Evolutionary conservation across 2,888 invertebrate genomes (phyloP).

Genomic region (Mythimna ferrago): DNA sequence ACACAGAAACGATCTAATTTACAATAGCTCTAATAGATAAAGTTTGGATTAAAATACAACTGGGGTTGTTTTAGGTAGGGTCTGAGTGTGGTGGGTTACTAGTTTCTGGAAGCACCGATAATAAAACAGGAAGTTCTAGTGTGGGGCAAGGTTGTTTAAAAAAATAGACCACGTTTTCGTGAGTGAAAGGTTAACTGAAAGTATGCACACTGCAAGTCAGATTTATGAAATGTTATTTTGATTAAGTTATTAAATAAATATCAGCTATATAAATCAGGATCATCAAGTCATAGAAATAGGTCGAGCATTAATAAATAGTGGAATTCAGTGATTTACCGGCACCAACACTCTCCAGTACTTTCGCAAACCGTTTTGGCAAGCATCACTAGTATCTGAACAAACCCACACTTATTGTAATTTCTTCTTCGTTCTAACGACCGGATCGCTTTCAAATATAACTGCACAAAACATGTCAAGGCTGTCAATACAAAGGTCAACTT

Average conservation of each 20-base stretch:
- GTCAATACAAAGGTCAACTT: conserved; percentile 64
- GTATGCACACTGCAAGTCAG: neutral
- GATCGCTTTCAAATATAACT: conserved; percentile 75
- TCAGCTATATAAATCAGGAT: conserved; percentile 43
- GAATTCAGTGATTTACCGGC: conserved; percentile 72
- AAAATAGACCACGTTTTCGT: neutral
- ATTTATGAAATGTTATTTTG: conserved; percentile 15
- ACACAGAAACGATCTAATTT: neutral
- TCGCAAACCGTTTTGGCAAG: conserved; percentile 77
- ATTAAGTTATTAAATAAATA: conserved; percentile 16
- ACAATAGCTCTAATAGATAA: conserved; percentile 2
- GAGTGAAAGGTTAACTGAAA: conserved; percentile 18
- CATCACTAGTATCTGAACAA: conserved; percentile 68
- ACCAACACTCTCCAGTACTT: conserved; percentile 69
- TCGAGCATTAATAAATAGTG: conserved; percentile 67
- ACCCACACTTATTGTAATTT: conserved; percentile 72
- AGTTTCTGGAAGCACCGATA: too few relatives aligned
- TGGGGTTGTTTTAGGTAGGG: too few relatives aligned
- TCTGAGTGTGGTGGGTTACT: too few relatives aligned
- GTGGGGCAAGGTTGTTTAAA: too few relatives aligned
- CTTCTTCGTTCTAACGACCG: conserved; percentile 63
- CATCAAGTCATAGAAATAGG: conserved; percentile 57
- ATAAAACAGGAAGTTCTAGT: too few relatives aligned
- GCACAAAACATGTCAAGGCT: conserved; percentile 81
- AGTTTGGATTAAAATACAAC: conserved; percentile 21